Evolutionary conservation across 2,113 vertebrate genomes (phyloP).

Genomic region (Carassius carassius): DNA sequence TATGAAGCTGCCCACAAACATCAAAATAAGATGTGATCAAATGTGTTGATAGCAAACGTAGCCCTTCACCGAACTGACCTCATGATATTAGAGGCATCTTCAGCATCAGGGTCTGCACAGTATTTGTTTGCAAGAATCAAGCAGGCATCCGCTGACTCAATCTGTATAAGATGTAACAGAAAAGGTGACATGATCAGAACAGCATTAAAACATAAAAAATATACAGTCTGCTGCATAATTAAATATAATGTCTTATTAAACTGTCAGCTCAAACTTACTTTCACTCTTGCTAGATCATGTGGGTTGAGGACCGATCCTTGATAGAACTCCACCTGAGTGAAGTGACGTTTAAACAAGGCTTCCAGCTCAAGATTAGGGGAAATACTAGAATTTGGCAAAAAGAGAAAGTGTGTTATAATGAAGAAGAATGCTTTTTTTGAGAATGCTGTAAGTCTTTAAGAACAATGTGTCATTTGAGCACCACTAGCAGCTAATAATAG

Average conservation of each 20-base stretch:
- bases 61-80: constrained; percentile 76
- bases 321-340: constrained; percentile 99
- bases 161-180: constrained; percentile 71
- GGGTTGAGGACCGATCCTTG: constrained; percentile 99
- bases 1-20: not conserved
- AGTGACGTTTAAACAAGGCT: constrained; percentile 99
- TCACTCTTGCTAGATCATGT: constrained; percentile 96
- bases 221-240: not conserved
- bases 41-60: not conserved
- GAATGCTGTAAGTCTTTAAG: not conserved
- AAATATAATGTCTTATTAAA: not conserved
- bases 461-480: not conserved
- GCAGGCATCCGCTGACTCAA: constrained; percentile 97
- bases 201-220: not conserved
- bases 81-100: constrained; percentile 99
- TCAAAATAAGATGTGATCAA: not conserved
- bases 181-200: not conserved
- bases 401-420: not conserved
- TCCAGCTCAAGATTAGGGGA: constrained; percentile 99
- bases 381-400: constrained; percentile 80
- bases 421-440: too few relatives aligned
- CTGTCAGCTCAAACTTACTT: constrained; percentile 79
- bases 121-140: constrained; percentile 99
- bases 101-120: constrained; percentile 96
- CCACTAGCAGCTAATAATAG: not conserved